Base-by-base conservation (phyloP, 2,888 invertebrate species). In the Rhingia campestris region DNA sequence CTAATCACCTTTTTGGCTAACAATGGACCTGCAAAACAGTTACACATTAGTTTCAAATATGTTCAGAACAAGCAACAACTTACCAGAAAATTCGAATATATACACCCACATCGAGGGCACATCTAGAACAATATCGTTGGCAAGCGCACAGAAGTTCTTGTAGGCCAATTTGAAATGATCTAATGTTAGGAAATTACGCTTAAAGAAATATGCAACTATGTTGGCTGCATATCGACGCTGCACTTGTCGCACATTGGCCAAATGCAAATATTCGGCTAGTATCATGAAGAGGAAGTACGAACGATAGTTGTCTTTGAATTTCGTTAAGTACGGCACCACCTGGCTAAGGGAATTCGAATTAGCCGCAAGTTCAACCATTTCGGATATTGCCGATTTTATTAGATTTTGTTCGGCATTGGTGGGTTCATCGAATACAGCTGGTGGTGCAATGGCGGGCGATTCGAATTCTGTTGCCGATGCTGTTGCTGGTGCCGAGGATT, bases 81-180 rank as follows among this genome's bases (percentile, higher is more conserved):
- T 90, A 93, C 93, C 91, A 86, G 96, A 92, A 89, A 96, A 93
- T 91, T 96, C 95, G 67, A 95, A 95, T 88, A 97, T 92, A 90
- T 96, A 96, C 81, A 94, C 93, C 94, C 96, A 97, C 81, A 97
- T 92, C 91, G 94, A 95, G 41, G 97, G 97, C 90, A 97, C 94
- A 93, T 98, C 97, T 87, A 97, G 94, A 86, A 93, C 93, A 86
- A 96, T 92, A 88, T 97, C 97, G 84, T 95, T 94, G 10, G 95
- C 95, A 86, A 86, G 88, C 86, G 94, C 93, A 75, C 96, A 91
- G 79, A 95, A 93, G 88, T 94, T 94, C 81, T 92, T 92, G 79
- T 97, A 92, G 49, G 96, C 93, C 10, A 90, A 88, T 73, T 91
- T 86, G 86, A 93, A 93, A 87, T 93, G 92, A n/a, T 93, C 92